Base-by-base conservation (phyloP, 2,888 invertebrate genomes). In the Epirrhoe alternata region DNA sequence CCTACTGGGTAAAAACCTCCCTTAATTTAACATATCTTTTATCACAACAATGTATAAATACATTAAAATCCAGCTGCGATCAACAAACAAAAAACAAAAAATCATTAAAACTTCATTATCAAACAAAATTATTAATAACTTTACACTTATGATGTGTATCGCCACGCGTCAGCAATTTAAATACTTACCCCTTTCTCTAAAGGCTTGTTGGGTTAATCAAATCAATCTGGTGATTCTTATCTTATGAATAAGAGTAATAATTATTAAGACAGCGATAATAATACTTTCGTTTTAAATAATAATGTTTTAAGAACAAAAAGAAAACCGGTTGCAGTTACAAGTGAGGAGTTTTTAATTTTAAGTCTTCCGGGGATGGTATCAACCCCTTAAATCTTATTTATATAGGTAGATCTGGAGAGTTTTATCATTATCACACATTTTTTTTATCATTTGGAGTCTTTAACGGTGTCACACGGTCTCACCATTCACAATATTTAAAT, bases 131-230 rank as follows among this genome's bases (percentile, higher is more conserved):
- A 90, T 88, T 92, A 90, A 90, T 90, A 88, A 85, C 79, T 74
- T 80, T 82, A 50, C 79, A 82, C 79, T 79, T 82, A 52, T 50
- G 91, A 92, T 92, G 83, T 82, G 77, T 86, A 93, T 92, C 92
- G 92, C 85, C 92, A 93, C 92, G 92, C 92, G 92, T 89, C 88
- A 85, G 88, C 82, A 85, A 90, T 90, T 88, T 87, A 88, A 89
- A 85, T 87, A 88, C 85, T 86, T 86, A 88, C 82, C 89, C 88
- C 88, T 88, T 86, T 82, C 87, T 85, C 83, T 79, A 84, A 86
- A 85, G 84, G 82, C 86, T 85, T 88, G 89, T 90, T 89, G 86
- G 89, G 92, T 92, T 92, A 92, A 92, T 92, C 92, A 92, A 93
- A 92, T 92, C 92, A 92, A 85, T 87, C 85, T 78, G 74, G 72